Base-by-base conservation (phyloP, 1,140 invertebrate genomes). In the Papilio xuthus region DNA sequence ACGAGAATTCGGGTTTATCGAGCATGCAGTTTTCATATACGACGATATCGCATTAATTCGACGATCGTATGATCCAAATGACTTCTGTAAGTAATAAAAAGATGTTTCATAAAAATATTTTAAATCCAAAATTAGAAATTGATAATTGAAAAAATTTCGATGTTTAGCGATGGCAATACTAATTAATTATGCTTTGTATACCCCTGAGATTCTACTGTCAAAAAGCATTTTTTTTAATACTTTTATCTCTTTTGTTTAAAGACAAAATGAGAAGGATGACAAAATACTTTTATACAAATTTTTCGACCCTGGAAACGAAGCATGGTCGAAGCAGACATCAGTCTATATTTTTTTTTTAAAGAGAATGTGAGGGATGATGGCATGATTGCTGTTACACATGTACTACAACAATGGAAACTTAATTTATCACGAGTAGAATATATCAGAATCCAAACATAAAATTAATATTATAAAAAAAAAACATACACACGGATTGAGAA, bases 11-110 rank as follows among this genome's bases (percentile, higher is more conserved):
- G 93, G 92, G 86, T 94, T 94, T 78, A 94, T 93, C 81, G 93
- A 90, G 76, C 94, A 91, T 72, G 93, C 94, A 56, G 90, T 90
- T 82, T 90, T 84, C 72, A 94, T 92, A 81, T 91, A 94, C 50
- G 88, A 89, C 60, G 90, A 88, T 72, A 91, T 82, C 47, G 87
- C 79, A 50, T 85, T 85, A 78, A 86, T 80, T 83, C 86, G 86
- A 42, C 84, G 85, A 80, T 90, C 90, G 76, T 85, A 88, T 47
- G 85, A 79, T 41, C 85, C 85, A 79, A 89, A 88, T 50, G 90
- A 89, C 87, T 88, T 89, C 90, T 91, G 50, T 47, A 84, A 85
- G 70, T 50, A 41, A 71, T 79, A 67, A 32, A 73, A 63, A 73
- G 44, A 50, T 41, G 47, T 74, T 32, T 71, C 15, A 23, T 13